Evolutionary conservation across 1,140 invertebrate species (phyloP).

Genomic region (Hyles euphorbiae): DNA sequence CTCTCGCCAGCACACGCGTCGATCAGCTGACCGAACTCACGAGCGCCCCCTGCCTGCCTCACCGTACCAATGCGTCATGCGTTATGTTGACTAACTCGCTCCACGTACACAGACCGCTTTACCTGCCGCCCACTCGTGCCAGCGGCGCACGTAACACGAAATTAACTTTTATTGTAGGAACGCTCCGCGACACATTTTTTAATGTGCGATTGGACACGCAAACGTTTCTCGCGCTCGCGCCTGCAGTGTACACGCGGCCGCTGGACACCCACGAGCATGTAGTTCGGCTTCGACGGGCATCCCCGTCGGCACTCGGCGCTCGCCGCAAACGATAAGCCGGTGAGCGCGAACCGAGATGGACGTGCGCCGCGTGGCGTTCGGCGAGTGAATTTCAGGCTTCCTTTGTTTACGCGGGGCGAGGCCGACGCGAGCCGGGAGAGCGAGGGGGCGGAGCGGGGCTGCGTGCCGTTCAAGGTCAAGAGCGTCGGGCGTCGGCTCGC

Average conservation of each 20-base stretch:
- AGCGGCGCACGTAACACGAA: conserved; percentile 26
- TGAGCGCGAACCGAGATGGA: conserved; percentile 13
- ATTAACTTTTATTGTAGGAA: background rate
- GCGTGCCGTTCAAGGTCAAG: conserved; percentile 67
- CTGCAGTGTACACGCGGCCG: too few species aligned
- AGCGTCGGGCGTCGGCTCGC: conserved; percentile 49
- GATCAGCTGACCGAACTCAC: conserved; percentile 62
- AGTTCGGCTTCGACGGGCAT: conserved; percentile 4
- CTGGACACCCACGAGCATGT: too few species aligned
- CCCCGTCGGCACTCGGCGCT: background rate
- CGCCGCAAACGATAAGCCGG: conserved; percentile 13
- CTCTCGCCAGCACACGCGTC: conserved; percentile 32
- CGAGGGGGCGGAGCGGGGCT: conserved; percentile 35
- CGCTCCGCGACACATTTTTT: background rate
- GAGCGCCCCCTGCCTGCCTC: conserved; percentile 28
- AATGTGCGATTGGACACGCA: conserved; percentile 9
- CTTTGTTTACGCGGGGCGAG: conserved; percentile 71
- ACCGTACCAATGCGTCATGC: conserved; percentile 41
- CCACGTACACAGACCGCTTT: conserved; percentile 34
- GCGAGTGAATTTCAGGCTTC: conserved; percentile 54
- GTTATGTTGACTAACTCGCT: conserved; percentile 31
- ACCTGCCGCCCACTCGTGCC: conserved; percentile 26
- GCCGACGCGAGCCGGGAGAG: conserved; percentile 22
- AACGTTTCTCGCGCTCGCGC: too few species aligned
- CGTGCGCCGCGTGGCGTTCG: conserved; percentile 28